These are phyloP conservation scores for Tamias sibiricus DNA, from an alignment of 2,113 vertebrate genomes.

Conservation along the genomic window DNA sequence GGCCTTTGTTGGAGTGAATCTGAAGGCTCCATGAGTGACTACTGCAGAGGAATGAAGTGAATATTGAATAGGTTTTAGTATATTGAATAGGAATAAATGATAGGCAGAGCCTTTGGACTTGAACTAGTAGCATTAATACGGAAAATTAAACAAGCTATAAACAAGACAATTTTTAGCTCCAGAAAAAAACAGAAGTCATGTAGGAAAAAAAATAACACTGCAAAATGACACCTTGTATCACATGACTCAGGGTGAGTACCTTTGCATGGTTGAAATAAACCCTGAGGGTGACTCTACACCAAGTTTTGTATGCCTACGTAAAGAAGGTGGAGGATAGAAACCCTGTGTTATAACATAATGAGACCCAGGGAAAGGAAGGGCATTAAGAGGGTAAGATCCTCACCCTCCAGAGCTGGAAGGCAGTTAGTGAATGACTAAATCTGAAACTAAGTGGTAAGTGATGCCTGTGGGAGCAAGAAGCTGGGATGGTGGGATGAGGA, in stretches of 20 bases:
- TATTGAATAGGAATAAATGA: neutral
- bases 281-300: neutral
- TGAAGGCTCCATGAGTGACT: neutral
- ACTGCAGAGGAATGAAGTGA: neutral
- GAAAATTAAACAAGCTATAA: conserved; percentile 11
- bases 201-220: neutral
- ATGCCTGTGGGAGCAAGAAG: neutral
- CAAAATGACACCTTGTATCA: neutral
- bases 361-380: neutral
- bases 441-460: neutral
- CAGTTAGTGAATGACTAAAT: neutral
- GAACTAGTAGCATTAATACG: neutral
- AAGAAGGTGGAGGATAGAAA: neutral
- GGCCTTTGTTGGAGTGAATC: neutral
- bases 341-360: neutral
- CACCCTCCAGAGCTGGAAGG: neutral
- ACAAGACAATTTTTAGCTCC: neutral
- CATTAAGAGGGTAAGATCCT: neutral
- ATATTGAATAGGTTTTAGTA: neutral
- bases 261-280: neutral
- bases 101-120: neutral
- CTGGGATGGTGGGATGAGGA: too few species aligned
- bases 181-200: neutral
- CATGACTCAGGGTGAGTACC: neutral
- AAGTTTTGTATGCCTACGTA: neutral